Evolutionary conservation across 1,140 invertebrate genomes (phyloP), one percentile per base, ranked within the genome.

Genomic region (Melanaphis sacchari): DNA sequence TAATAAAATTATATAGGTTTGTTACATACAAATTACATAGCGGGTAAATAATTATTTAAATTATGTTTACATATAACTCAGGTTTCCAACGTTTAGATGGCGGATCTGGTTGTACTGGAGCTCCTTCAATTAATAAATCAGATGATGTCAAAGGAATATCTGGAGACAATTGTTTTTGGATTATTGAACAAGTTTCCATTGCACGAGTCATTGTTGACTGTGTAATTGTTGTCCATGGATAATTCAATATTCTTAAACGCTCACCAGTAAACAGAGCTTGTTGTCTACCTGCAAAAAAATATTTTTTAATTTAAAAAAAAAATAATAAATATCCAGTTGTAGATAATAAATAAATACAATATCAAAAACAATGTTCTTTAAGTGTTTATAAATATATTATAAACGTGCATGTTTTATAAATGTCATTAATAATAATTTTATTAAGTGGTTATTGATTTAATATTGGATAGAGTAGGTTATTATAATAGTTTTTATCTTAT

Each of bases 21-120:
- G 36, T n/a, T 31, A n/a, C n/a, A n/a, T 38, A 38, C 7, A 31
- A 41, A 76, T n/a, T 31, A n/a, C n/a, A n/a, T 9, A 82, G 15
- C 4, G 21, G 84, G 21, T 54, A 82, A 85, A 52, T 82, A 38
- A 9, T 84, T 40, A 40, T n/a, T 38, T 43, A 52, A 43, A 7
- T 76, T 18, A 22, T 43, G 95, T 96, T 96, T 96, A 98, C 98
- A 95, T 97, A 96, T 94, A 95, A 95, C 95, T 98, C 98, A 2
- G 98, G 97, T 95, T 96, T 97, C 98, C 98, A 99, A 94, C 97
- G 96, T 5, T 97, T 97, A 1, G 97, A 96, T 0, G 98, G 97
- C 4, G 99, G 99, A 94, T 99, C 99, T 0, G 98, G 98, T 18
- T 98, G 98, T 94, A 99, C 97, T 0, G 99, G 99, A 2, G 98